Evolutionary conservation across 2,113 vertebrate genomes (phyloP).

Genomic region (Aspidoscelis tigris): DNA sequence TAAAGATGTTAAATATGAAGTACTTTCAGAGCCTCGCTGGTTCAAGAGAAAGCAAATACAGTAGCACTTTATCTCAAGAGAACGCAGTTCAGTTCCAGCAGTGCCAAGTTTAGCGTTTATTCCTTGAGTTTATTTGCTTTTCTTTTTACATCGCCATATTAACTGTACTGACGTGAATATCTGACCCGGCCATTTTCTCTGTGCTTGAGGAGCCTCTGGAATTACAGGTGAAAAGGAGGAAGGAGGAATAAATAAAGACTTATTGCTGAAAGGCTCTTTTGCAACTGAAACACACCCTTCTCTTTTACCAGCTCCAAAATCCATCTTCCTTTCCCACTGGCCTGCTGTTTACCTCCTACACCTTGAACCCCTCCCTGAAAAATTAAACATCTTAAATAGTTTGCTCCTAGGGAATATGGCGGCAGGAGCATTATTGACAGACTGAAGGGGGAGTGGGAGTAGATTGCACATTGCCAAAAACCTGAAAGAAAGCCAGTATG

Average conservation of each 20-base stretch:
- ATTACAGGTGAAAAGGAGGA: accelerated
- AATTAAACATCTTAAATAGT: conserved; percentile 49
- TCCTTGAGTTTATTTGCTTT: not conserved
- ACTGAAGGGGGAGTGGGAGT: conserved; percentile 76
- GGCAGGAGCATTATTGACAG: conserved; percentile 63
- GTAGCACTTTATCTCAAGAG: conserved; percentile 29
- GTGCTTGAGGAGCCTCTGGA: not conserved
- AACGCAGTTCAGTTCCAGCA: not conserved
- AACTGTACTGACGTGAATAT: not conserved
- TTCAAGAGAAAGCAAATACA: conserved; percentile 11
- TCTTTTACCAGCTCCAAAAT: conserved; percentile 36
- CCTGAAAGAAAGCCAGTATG: conserved; percentile 74
- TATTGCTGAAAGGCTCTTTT: not conserved
- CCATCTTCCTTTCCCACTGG: conserved; percentile 22
- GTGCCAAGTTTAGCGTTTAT: no score
- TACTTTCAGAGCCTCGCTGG: conserved; percentile 20
- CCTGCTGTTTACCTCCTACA: not conserved
- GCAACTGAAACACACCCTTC: not conserved
- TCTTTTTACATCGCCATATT: not conserved
- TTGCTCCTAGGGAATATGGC: conserved; percentile 44
- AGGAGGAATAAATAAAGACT: accelerated
- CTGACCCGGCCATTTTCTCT: not conserved
- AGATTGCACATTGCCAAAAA: conserved; percentile 71
- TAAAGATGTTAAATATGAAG: not conserved
- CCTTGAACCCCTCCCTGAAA: conserved; percentile 24